Evolutionary conservation across 2,113 vertebrate genomes (phyloP).

Genomic region (Eurypyga helias): DNA sequence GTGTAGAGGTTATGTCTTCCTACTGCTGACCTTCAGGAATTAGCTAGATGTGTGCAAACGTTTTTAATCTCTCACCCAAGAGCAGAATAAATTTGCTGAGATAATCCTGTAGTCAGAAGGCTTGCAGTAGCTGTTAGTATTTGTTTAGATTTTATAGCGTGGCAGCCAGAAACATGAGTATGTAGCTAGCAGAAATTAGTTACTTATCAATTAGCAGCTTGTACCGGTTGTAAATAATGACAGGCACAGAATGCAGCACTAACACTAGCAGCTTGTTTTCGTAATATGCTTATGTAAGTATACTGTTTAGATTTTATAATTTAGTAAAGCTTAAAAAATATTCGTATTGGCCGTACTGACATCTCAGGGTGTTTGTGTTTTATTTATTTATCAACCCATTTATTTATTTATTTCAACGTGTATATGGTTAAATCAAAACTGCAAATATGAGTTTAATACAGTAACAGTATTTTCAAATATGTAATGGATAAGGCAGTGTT

Average conservation of each 20-base stretch:
- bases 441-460: too few species aligned
- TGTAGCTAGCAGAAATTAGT: background rate
- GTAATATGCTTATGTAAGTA: background rate
- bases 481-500: background rate
- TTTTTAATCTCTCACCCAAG: background rate
- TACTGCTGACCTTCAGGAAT: background rate
- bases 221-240: background rate
- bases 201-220: slow-evolving; percentile 4
- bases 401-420: background rate
- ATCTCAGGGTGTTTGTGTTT: background rate
- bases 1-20: background rate
- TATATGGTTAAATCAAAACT: background rate
- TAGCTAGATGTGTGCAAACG: slow-evolving; percentile 18
- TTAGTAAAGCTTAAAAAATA: background rate
- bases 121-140: background rate
- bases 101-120: background rate
- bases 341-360: background rate
- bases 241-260: background rate
- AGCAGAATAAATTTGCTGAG: slow-evolving; percentile 33
- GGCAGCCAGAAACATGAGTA: background rate
- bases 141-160: slow-evolving; percentile 10
- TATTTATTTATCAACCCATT: too few species aligned
- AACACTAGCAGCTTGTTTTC: background rate
- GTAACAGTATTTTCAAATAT: too few species aligned
- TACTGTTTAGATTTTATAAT: background rate